Conservation (phyloP, 53 echinoderm and acorn worm species). For the Henricia sp. region DNA sequence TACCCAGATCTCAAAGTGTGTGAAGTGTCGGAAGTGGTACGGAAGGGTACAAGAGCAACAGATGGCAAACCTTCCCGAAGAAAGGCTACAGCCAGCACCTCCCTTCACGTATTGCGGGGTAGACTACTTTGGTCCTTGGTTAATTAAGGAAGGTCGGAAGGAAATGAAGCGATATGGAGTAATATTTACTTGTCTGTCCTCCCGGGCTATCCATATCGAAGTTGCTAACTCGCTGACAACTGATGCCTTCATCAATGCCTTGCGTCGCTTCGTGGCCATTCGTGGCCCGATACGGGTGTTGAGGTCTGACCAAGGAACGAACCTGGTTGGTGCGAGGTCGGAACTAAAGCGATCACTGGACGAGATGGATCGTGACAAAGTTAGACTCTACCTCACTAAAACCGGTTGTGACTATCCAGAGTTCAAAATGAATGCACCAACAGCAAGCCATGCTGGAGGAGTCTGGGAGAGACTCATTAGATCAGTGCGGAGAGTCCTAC, state of each 20-base stretch:
- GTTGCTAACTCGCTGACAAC: slow-evolving; percentile 28
- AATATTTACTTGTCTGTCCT: slow-evolving; percentile 66
- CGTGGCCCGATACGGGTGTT: slow-evolving; percentile 35
- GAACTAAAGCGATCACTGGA: slow-evolving; percentile 37
- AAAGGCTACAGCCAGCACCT: slow-evolving; percentile 60
- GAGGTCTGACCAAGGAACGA: slow-evolving; percentile 44
- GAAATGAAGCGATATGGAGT: slow-evolving; percentile 71
- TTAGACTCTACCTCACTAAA: slow-evolving; percentile 37
- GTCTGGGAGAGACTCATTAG: slow-evolving; percentile 62
- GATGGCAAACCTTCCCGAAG: slow-evolving; percentile 74
- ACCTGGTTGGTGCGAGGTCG: slow-evolving; percentile 40
- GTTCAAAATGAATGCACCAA: slow-evolving; percentile 60
- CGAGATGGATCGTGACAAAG: slow-evolving; percentile 51
- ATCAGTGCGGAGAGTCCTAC: slow-evolving; percentile 51
- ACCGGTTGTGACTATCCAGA: slow-evolving; percentile 59
- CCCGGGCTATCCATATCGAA: slow-evolving; percentile 69
- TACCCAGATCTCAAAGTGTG: slow-evolving; percentile 50
- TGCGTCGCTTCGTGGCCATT: slow-evolving; percentile 35
- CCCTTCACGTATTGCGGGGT: slow-evolving; percentile 70
- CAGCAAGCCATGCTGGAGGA: slow-evolving; percentile 59
- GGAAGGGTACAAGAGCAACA: slow-evolving; percentile 52
- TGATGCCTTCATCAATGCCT: slow-evolving; percentile 54
- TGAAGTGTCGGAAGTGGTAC: slow-evolving; percentile 43
- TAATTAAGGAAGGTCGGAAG: slow-evolving; percentile 57
- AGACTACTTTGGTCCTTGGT: slow-evolving; percentile 71